Conservation (phyloP, 2,113 vertebrate genomes). For the Nycticryphes semicollaris region DNA sequence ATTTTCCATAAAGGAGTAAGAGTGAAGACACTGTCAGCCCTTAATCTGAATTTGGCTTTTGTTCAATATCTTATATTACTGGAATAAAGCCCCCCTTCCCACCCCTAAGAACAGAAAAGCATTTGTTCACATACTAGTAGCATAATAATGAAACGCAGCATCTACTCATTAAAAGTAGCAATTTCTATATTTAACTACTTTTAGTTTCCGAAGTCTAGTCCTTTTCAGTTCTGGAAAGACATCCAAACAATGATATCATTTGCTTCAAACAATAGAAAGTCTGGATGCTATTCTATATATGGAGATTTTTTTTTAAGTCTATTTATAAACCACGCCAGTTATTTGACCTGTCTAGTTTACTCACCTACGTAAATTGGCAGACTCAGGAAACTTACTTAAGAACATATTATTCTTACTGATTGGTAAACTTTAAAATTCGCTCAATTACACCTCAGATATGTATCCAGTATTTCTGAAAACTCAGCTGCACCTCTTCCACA, state of each 20-base stretch:
- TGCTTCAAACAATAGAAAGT: conserved; percentile 71
- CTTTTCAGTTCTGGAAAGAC: conserved; percentile 59
- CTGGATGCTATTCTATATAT: conserved; percentile 70
- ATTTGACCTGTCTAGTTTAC: conserved; percentile 68
- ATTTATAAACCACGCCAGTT: conserved; percentile 64
- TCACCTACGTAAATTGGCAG: conserved; percentile 63
- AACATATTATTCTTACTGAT: conserved; percentile 42
- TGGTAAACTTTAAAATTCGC: neutral
- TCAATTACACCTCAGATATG: neutral
- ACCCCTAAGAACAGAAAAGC: conserved; percentile 49
- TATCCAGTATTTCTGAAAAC: neutral
- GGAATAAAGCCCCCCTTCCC: conserved; percentile 22
- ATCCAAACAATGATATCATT: conserved; percentile 69
- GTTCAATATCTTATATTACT: conserved; percentile 25
- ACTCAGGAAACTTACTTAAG: conserved; percentile 44
- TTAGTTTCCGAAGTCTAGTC: conserved; percentile 52
- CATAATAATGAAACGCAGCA: conserved; percentile 51
- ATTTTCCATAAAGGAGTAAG: neutral
- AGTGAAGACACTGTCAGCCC: neutral
- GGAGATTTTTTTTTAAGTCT: conserved; percentile 57
- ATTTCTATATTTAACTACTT: conserved; percentile 64
- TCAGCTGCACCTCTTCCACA: neutral
- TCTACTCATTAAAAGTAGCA: conserved; percentile 36
- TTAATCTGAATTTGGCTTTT: conserved; percentile 34
- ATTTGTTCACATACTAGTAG: conserved; percentile 54